Evolutionary conservation across 2,797 vertebrate species (phyloP).

Genomic region (Allobates femoralis): DNA sequence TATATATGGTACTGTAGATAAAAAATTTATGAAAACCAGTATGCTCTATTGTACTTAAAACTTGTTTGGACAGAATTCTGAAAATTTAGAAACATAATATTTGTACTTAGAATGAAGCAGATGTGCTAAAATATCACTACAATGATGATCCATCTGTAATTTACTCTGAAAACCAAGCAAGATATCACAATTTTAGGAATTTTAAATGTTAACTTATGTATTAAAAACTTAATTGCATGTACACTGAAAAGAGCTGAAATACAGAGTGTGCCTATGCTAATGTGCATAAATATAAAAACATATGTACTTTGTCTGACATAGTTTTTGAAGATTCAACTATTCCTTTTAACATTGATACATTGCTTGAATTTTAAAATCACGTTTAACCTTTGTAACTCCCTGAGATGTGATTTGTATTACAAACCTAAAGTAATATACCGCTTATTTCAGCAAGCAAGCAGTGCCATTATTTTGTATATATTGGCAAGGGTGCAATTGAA

Average conservation of each 20-base stretch:
- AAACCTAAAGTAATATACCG: slow-evolving; percentile 25
- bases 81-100: too few relatives aligned
- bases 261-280: neutral
- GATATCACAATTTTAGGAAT: neutral
- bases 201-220: neutral
- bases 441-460: slow-evolving; percentile 22
- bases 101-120: too few relatives aligned
- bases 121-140: too few relatives aligned
- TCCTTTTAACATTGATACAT: neutral
- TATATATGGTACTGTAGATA: too few relatives aligned
- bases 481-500: slow-evolving; percentile 29
- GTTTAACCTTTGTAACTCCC: slow-evolving; percentile 15
- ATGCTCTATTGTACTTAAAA: too few relatives aligned
- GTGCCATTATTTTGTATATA: slow-evolving; percentile 10
- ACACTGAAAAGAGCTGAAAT: neutral
- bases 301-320: neutral
- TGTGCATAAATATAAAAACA: neutral
- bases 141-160: neutral
- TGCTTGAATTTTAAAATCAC: slow-evolving; percentile 3
- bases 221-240: neutral
- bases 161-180: neutral
- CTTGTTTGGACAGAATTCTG: too few relatives aligned
- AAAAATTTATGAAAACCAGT: too few relatives aligned
- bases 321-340: neutral
- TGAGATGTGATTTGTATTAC: slow-evolving; percentile 1